phyloP scores from a whole-genome alignment of 64 coral and sea anemone species.

The Montipora capricornis region DNA sequence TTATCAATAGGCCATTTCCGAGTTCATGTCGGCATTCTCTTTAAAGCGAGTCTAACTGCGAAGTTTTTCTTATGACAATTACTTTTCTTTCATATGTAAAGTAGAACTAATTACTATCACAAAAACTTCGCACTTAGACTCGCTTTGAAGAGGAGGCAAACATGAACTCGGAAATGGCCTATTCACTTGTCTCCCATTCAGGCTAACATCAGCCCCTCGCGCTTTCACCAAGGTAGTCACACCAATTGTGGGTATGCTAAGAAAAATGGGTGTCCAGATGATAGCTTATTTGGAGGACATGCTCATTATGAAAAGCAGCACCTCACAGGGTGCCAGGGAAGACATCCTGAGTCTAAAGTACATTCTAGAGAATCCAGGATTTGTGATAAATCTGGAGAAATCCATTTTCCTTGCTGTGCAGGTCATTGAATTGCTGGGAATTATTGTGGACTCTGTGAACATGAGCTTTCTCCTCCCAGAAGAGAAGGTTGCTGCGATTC shows the following conservation, averaged over 20 bases:
- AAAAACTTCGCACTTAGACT: too few relatives aligned
- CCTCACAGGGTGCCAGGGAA: background rate
- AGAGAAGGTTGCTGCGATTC: background rate
- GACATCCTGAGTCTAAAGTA: background rate
- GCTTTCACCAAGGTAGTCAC: slow-evolving; percentile 52
- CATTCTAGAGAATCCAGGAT: slow-evolving; percentile 18
- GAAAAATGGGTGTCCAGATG: slow-evolving; percentile 17
- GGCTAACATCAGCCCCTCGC: slow-evolving; percentile 21
- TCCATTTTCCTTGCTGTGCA: background rate
- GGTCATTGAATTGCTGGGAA: slow-evolving; percentile 23
- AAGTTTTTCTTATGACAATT: too few relatives aligned
- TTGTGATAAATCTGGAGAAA: slow-evolving; percentile 16
- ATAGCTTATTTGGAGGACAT: slow-evolving; percentile 17
- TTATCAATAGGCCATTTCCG: background rate
- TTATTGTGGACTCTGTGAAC: slow-evolving; percentile 1
- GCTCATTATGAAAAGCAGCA: slow-evolving; percentile 12
- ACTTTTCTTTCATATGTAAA: too few relatives aligned
- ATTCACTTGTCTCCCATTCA: slow-evolving; percentile 48
- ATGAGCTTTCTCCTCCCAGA: slow-evolving; percentile 36
- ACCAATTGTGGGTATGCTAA: background rate
- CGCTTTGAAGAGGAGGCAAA: too few relatives aligned
- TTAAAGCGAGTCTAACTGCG: too few relatives aligned
- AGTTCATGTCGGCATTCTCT: too few relatives aligned
- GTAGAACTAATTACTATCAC: too few relatives aligned
- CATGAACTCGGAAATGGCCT: too few relatives aligned